Conservation (phyloP, 2,888 invertebrate species). For the Microchrysa polita region DNA sequence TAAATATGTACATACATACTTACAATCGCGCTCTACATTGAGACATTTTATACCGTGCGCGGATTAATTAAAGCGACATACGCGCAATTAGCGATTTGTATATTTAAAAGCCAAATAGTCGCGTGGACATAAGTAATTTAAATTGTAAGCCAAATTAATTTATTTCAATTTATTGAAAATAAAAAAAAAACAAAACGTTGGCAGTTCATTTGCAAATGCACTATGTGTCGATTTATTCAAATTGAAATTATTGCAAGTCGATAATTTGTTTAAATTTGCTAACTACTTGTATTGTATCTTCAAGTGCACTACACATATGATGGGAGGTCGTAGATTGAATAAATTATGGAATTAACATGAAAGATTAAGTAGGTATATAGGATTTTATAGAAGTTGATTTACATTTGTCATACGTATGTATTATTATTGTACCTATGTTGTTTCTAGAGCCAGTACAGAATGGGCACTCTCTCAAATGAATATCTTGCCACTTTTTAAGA, state of each 20-base stretch:
- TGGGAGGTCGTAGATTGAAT: neutral
- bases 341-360: neutral
- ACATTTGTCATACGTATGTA: no score
- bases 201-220: neutral
- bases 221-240: slow-evolving; percentile 6
- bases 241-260: slow-evolving; percentile 40
- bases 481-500: no score
- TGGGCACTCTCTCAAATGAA: no score
- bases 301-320: slow-evolving; percentile 4
- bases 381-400: no score
- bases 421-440: no score
- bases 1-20: no score
- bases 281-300: neutral
- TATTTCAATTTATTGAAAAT: slow-evolving; percentile 44
- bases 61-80: slow-evolving; percentile 52
- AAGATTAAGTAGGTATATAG: neutral
- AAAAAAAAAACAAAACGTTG: no score
- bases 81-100: slow-evolving; percentile 51
- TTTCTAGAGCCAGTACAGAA: no score
- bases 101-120: slow-evolving; percentile 49
- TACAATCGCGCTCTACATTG: slow-evolving; percentile 43
- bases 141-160: slow-evolving; percentile 50
- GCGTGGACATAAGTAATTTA: slow-evolving; percentile 52
- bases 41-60: slow-evolving; percentile 47
- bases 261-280: slow-evolving; percentile 41